Base-by-base conservation (phyloP, 2,797 vertebrate genomes). In the Mormyrus proboscirostris region DNA sequence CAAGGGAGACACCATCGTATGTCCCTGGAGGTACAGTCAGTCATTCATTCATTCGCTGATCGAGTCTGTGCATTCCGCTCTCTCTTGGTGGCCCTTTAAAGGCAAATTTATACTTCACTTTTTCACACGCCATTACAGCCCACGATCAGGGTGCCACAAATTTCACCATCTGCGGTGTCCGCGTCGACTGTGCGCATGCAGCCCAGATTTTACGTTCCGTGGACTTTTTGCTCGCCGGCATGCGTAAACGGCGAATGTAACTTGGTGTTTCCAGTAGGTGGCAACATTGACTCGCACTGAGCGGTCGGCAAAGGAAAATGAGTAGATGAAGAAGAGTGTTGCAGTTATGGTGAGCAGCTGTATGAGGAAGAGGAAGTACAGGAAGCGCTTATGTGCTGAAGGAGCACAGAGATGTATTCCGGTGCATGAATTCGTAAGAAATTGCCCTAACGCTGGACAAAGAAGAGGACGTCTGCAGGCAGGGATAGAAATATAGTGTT, bases 1-100 rank as follows among this genome's bases (percentile, higher is more conserved):
- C 98, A 98, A 91, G 97, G 97, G 50, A 95, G 97, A 90, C 97
- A 98, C 90, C 98, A 99, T 91, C 97, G 97, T 91, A 97, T 97
- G 94, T 97, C 97, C 0, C 91, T 99, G 94, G 98, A 98, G 97
- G 98, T 98, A 92, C 4, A 33, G 14, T 57, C 25, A 19, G 0
- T 55, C 53, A 55, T 19, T 55, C 53, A 55, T 5, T 59, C 6
- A 2, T 5, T 19, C n/a, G 9, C n/a, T 59, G 19, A 59, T 0
- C 8, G 57, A 59, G 0, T 53, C 16, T 87, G 19, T n/a, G 57
- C 41, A 62, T 57, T 73, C 10, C 10, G 4, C 29, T 14, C 65
- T 73, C 10, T 33, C 65, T 33, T 0, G 1, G 62, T 69, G 25
- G 0, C 9, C 10, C 62, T 69, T 4, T 25, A 25, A 65, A 65